These are phyloP conservation scores for Bombus breviceps DNA, from an alignment of 1,140 invertebrate species.

Conservation along the genomic window DNA sequence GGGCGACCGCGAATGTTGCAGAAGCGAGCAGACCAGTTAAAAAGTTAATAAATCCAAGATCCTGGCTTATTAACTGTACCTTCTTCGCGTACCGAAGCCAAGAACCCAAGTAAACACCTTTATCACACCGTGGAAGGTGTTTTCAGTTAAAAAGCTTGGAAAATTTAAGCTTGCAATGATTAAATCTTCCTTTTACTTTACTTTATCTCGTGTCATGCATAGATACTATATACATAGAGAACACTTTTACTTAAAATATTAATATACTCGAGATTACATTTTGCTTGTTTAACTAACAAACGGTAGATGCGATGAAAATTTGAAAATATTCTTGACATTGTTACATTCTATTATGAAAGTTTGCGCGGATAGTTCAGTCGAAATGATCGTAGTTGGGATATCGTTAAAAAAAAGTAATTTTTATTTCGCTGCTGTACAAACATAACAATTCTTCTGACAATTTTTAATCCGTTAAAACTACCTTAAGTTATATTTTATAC, in stretches of 20 bases:
- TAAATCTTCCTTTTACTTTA: neutral
- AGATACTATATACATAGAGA: too few relatives aligned
- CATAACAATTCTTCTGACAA: too few relatives aligned
- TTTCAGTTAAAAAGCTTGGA: neutral
- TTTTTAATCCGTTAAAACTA: neutral
- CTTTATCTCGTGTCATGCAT: neutral
- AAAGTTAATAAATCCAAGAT: conserved; percentile 36
- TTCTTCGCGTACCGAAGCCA: neutral
- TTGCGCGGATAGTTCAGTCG: too few relatives aligned
- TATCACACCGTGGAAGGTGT: neutral
- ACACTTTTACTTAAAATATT: neutral
- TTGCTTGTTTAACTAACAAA: too few relatives aligned
- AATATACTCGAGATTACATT: neutral
- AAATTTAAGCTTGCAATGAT: conserved; percentile 6
- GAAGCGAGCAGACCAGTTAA: neutral
- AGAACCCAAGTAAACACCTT: neutral
- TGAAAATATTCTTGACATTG: too few relatives aligned
- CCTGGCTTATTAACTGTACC: neutral
- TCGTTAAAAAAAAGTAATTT: too few relatives aligned
- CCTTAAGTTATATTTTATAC: neutral
- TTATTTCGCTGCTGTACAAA: too few relatives aligned
- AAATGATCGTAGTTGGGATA: too few relatives aligned
- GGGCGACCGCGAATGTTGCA: neutral
- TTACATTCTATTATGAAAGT: too few relatives aligned
- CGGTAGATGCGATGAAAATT: too few relatives aligned